Evolutionary conservation across 2,113 vertebrate genomes (phyloP).

Genomic region (Salvator merianae): DNA sequence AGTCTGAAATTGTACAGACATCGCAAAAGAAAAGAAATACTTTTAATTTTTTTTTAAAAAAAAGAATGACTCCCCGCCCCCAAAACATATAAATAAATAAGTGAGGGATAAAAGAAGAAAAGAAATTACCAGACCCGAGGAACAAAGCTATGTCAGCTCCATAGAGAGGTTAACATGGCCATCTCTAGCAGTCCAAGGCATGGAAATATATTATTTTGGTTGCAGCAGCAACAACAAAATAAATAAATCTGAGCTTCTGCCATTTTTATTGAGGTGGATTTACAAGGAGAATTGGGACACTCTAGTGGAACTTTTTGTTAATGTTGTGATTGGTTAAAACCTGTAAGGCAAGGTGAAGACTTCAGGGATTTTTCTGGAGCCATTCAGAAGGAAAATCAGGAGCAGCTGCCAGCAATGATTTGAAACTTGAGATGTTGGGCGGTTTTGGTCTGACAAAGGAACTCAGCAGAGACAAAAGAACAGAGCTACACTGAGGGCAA

Average conservation of each 20-base stretch:
- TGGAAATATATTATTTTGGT: neutral
- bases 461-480: too few relatives aligned
- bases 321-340: neutral
- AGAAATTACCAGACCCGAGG: conserved; percentile 58
- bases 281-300: too few relatives aligned
- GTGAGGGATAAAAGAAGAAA: conserved; percentile 46
- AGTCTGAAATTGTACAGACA: conserved; percentile 65
- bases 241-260: neutral
- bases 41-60: neutral
- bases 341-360: neutral
- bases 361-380: neutral
- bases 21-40: conserved; percentile 46
- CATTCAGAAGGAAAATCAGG: neutral
- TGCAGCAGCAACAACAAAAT: neutral
- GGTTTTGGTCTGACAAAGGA: too few relatives aligned
- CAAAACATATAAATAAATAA: conserved; percentile 25
- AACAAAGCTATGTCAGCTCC: conserved; percentile 17
- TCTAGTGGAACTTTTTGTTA: too few relatives aligned
- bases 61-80: neutral
- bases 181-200: accelerated
- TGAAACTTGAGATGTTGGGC: too few relatives aligned
- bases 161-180: neutral
- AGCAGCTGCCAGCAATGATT: neutral
- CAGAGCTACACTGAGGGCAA: too few relatives aligned
- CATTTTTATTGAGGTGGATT: neutral